Base-by-base conservation (phyloP, 64 coral and sea anemone genomes). In the Pachyseris speciosa region DNA sequence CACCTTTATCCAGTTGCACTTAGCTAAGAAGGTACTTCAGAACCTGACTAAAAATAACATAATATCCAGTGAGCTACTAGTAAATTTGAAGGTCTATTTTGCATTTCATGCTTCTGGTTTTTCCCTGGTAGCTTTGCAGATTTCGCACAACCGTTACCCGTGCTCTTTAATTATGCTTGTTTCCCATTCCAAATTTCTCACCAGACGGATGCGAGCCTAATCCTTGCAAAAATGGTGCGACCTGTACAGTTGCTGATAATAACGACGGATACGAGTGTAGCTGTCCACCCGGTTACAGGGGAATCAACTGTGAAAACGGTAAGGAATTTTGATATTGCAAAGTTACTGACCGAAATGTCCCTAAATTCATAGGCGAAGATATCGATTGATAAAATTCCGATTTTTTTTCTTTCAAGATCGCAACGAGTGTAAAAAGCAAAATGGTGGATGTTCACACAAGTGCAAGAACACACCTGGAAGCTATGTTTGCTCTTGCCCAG, bases 401-500 rank as follows among this genome's bases (percentile, higher is more conserved):
- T 0, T 41, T 22, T 32, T 71, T 39, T 3, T 4, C 30, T 71
- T 41, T 71, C 0, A 7, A 71, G 68, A 71, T 40, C 17, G 38
- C 34, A n/a, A 71, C 36, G 68, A 71, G n/a, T 71, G 68, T 41
- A 20, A 15, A 20, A 41, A 71, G 41, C 0, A 71, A 33, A 71
- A 71, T 71, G 68, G 68, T 19, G 68, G 68, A 41, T 71, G 68
- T 41, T 71, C 68, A 20, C 36, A 71, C 68, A 71, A 36, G 37
- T 71, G 68, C 36, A 40, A 0, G 7, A 41, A 71, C 19, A 71
- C 68, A 6, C 0, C 17, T 4, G 68, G 68, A 6, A 71, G n/a
- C n/a, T n/a, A n/a, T n/a, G n/a, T n/a, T n/a, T n/a, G n/a, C n/a
- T n/a, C n/a, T n/a, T n/a, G n/a, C 36, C 68, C 68, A 40, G 68